Base-by-base conservation (phyloP, 2,888 invertebrate genomes). In the Sphecodes monilicornis region DNA sequence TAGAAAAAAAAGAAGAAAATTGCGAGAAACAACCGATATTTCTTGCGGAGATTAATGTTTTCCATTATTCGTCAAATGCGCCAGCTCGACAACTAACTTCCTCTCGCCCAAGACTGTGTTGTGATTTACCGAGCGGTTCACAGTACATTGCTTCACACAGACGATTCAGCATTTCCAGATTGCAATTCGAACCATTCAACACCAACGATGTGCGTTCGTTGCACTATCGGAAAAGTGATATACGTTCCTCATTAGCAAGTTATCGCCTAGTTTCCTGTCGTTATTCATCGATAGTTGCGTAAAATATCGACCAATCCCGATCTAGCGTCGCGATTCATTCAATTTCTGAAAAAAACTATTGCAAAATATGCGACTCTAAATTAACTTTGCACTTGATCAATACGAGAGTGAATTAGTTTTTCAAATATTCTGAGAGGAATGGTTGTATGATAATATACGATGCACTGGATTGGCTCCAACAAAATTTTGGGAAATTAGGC, bases 221-320 rank as follows among this genome's bases (percentile, higher is more conserved):
- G 88, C 89, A 84, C 80, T 88, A 89, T 89, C 86, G 89, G 89
- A 87, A 88, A 88, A 90, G 90, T 89, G 89, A 89, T 89, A 86
- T 84, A 88, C 82, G 83, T 80, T 86, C 80, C 88, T 89, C 89
- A 89, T 89, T 89, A 89, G 86, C 89, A 88, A 88, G 89, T 86
- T 90, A 84, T 86, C 90, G 80, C 85, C 90, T 88, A 89, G 88
- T 81, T 89, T 87, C 89, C 88, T 81, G 88, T 88, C 86, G 76
- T 79, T 84, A 89, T 87, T 87, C 88, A 87, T 82, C 87, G 78
- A 78, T 77, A 72, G 73, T 85, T 80, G 78, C 80, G 79, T 80
- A 87, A 43, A 82, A 68, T 81, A 84, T 78, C 89, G 85, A 75
- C 69, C 79, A 84, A 78, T 77, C 57, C 74, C 50, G 60, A 50